Evolutionary conservation across 2,888 invertebrate species (phyloP).

Genomic region (Linnaemya vulpina): DNA sequence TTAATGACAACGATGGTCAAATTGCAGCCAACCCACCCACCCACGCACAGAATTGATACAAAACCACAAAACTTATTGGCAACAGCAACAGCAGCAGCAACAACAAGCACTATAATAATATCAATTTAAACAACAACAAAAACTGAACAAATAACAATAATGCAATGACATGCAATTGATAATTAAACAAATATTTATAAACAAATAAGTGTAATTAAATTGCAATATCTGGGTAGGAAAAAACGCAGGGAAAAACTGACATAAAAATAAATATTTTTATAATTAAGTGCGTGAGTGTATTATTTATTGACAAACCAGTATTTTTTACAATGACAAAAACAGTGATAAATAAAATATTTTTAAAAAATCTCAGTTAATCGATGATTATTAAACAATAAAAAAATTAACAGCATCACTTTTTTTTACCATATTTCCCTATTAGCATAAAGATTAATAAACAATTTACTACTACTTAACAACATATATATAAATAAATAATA

Average conservation of each 20-base stretch:
- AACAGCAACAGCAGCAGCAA: slow-evolving; percentile 9
- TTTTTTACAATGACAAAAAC: slow-evolving; percentile 51
- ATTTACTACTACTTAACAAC: slow-evolving; percentile 31
- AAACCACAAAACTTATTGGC: slow-evolving; percentile 50
- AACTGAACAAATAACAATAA: slow-evolving; percentile 47
- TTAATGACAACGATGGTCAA: slow-evolving; percentile 56
- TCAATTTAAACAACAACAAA: slow-evolving; percentile 21
- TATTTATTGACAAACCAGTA: slow-evolving; percentile 64
- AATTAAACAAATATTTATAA: slow-evolving; percentile 73
- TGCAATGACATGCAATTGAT: slow-evolving; percentile 66
- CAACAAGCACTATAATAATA: slow-evolving; percentile 15
- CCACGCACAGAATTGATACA: slow-evolving; percentile 31
- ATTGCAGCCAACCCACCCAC: slow-evolving; percentile 46
- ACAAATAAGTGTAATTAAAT: slow-evolving; percentile 81
- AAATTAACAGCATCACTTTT: slow-evolving; percentile 15
- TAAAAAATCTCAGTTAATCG: slow-evolving; percentile 57
- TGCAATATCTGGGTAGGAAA: slow-evolving; percentile 76
- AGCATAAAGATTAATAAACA: slow-evolving; percentile 49
- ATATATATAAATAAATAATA: neutral
- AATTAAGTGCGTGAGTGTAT: slow-evolving; percentile 75
- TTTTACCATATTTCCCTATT: slow-evolving; percentile 18
- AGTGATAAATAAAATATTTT: slow-evolving; percentile 3
- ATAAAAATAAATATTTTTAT: slow-evolving; percentile 75
- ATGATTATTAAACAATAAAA: slow-evolving; percentile 53
- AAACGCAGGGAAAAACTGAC: slow-evolving; percentile 56